Base-by-base conservation (phyloP, 1,140 invertebrate species). In the Pseudobourletiella spinata region DNA sequence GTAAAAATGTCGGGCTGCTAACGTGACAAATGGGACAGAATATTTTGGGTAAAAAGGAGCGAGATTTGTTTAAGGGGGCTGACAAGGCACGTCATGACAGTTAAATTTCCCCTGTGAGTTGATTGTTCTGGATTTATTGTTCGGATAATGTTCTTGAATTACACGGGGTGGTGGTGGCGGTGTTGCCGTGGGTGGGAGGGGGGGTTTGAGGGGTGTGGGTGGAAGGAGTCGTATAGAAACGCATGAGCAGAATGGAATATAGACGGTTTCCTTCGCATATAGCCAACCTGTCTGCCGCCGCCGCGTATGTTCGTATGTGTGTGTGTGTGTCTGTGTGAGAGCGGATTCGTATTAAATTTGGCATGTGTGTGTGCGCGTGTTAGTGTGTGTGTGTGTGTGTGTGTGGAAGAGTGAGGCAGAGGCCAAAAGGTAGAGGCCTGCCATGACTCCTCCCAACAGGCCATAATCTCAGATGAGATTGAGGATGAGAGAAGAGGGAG, bases 41-140 rank as follows among this genome's bases (percentile, higher is more conserved):
- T 42, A 57, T 44, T 58, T 58, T 58, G 56, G 24, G 56, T 58
- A 58, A 58, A 58, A 58, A 58, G 52, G 48, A 56, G 56, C 29
- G 3, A 26, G 22, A 57, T 57, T 57, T 42, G 24, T 46, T 46
- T 18, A 46, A 46, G 44, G 15, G 50, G 25, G 24, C 29, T 52
- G 50, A 52, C 50, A 52, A 30, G 50, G 24, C 50, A 52, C 50
- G 50, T 52, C 8, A 52, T 25, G 50, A 52, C 50, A 52, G 3
- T 35, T 55, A 24, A 35, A 55, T 55, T 55, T 55, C 52, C 29
- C 52, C 28, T 18, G 52, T 39, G 52, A 35, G 18, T 51, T 3
- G 3, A 32, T 51, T 26, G 14, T 24, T 14, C 20, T 51, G 48
- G 48, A 55, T 55, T 55, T 55, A 55, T 55, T 35, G 52, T 55